Conservation (phyloP, 2,113 vertebrate species). For the Falcunculus frontatus region DNA sequence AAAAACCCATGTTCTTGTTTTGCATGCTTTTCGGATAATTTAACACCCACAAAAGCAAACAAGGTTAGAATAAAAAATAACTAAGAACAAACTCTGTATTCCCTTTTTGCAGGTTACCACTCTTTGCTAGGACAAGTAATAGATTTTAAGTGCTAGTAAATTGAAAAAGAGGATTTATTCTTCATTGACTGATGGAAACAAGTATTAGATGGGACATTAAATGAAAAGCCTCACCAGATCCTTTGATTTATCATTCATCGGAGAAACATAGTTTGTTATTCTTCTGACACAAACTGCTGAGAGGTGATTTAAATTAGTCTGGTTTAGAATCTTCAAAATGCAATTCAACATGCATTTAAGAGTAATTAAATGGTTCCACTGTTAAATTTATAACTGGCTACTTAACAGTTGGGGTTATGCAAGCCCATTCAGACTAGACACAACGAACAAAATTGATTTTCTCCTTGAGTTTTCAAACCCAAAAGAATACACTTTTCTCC, state of each 20-base stretch:
- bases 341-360: background rate
- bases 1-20: background rate
- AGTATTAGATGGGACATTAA: background rate
- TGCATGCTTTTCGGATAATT: background rate
- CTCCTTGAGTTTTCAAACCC: background rate
- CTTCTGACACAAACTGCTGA: background rate
- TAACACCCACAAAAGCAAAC: background rate
- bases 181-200: background rate
- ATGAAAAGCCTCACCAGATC: background rate
- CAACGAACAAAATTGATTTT: background rate
- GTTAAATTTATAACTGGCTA: background rate
- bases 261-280: background rate
- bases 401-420: background rate
- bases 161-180: background rate
- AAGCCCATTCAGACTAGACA: background rate
- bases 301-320: background rate
- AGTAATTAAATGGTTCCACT: background rate
- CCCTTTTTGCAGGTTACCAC: background rate
- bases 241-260: slow-evolving; percentile 1
- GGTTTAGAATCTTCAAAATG: background rate
- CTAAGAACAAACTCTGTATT: background rate
- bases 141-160: background rate
- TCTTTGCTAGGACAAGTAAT: background rate
- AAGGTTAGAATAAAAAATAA: background rate
- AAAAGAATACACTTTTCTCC: background rate